These are phyloP conservation scores for Podarcis muralis DNA, from an alignment of 2,113 vertebrate genomes.

Conservation along the genomic window DNA sequence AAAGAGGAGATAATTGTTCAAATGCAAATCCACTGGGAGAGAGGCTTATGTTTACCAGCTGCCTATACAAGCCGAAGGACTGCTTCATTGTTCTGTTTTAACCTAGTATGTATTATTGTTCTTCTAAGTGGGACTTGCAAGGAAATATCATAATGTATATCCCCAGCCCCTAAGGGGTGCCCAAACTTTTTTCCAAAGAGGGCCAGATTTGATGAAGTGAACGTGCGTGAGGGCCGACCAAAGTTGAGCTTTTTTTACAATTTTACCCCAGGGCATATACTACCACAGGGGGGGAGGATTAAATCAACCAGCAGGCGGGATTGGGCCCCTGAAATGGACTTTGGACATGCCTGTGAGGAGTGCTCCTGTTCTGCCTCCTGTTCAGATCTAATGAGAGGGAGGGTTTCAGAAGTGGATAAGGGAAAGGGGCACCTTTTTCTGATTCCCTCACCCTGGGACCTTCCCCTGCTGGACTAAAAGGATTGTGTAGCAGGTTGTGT, in stretches of 20 bases:
- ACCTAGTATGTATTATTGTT: background rate
- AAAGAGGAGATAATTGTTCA: slow-evolving; percentile 21
- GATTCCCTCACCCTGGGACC: background rate
- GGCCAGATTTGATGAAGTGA: no score
- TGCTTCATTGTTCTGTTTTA: background rate
- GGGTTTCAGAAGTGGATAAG: background rate
- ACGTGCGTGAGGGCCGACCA: no score
- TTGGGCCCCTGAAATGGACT: no score
- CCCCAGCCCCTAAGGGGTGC: background rate
- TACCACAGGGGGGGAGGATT: no score
- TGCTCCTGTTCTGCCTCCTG: background rate
- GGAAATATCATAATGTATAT: background rate
- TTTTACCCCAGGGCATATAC: no score
- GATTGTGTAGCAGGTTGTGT: background rate
- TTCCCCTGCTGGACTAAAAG: background rate
- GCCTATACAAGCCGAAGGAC: background rate
- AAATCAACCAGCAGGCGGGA: no score
- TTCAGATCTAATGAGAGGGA: background rate
- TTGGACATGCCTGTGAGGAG: background rate
- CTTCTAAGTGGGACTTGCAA: background rate
- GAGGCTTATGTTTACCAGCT: background rate
- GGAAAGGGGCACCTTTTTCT: background rate
- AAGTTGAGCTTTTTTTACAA: no score
- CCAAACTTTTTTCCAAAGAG: no score
- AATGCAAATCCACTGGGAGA: background rate